Evolutionary conservation across 2,888 invertebrate species (phyloP).

Genomic region (Harmothoe impar): DNA sequence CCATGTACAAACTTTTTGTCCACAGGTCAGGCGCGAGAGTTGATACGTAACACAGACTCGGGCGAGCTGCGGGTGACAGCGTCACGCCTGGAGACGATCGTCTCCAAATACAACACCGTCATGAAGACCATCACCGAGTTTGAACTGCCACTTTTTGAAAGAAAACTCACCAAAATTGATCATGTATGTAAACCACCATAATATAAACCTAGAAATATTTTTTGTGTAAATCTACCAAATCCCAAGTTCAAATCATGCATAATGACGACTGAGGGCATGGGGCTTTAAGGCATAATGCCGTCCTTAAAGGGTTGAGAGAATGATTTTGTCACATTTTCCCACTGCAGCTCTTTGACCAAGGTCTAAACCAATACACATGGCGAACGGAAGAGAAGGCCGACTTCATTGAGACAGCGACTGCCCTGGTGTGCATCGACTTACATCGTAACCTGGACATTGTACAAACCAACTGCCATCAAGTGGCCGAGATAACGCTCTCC

Average conservation of each 20-base stretch:
- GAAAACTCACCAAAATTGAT: conserved; percentile 81
- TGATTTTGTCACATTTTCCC: too few species aligned
- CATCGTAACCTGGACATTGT: conserved; percentile 81
- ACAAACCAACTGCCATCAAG: conserved; percentile 79
- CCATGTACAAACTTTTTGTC: too few species aligned
- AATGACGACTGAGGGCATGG: too few species aligned
- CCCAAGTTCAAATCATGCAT: too few species aligned
- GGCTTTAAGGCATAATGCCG: too few species aligned
- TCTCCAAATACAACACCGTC: conserved; percentile 82
- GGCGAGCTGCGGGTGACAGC: conserved; percentile 79
- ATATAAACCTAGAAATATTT: not conserved
- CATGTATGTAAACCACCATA: conserved; percentile 75
- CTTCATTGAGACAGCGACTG: conserved; percentile 82
- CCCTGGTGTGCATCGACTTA: conserved; percentile 81
- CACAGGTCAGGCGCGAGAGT: conserved; percentile 79
- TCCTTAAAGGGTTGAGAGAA: too few species aligned
- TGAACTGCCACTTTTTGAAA: conserved; percentile 82
- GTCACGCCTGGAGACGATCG: conserved; percentile 82
- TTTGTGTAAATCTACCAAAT: too few species aligned
- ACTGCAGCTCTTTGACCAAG: conserved; percentile 81
- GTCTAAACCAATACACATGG: conserved; percentile 81
- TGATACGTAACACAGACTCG: conserved; percentile 79
- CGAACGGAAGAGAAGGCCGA: conserved; percentile 82
- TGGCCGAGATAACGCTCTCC: conserved; percentile 78
- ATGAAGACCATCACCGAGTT: conserved; percentile 81